Conservation (phyloP, 2,888 invertebrate species). For the Lasioglossum marginatum region DNA sequence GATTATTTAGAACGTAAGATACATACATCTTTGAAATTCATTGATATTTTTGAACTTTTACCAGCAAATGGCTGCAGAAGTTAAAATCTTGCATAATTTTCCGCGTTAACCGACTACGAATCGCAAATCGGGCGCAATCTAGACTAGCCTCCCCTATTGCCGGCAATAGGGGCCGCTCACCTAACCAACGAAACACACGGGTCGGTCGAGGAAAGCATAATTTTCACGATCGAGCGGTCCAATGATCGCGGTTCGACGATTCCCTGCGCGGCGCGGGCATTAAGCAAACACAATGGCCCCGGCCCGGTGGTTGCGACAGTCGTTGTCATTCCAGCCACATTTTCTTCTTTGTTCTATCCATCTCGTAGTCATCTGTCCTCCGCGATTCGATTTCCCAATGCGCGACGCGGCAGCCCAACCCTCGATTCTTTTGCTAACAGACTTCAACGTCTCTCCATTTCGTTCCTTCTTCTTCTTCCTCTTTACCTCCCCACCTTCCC, state of each 20-base stretch:
- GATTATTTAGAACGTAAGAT: no score
- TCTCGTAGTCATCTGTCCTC: constrained; percentile 64
- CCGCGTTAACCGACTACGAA: neutral
- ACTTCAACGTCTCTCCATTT: neutral
- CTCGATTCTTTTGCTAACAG: constrained; percentile 50
- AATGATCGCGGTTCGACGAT: neutral
- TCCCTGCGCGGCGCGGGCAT: constrained; percentile 35
- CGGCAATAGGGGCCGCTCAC: neutral
- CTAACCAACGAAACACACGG: neutral
- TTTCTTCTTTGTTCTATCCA: constrained; percentile 72
- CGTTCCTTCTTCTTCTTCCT: constrained; percentile 26
- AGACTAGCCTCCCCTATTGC: neutral
- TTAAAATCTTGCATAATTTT: no score
- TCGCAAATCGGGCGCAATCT: neutral
- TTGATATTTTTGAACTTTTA: no score
- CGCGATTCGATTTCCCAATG: constrained; percentile 66
- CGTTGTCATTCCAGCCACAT: constrained; percentile 68
- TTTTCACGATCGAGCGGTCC: constrained; percentile 4
- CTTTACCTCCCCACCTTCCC: constrained; percentile 5
- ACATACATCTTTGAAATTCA: no score
- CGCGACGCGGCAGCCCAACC: constrained; percentile 65
- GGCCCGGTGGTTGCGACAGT: constrained; percentile 60
- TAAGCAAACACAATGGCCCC: constrained; percentile 66
- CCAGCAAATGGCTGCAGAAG: no score
- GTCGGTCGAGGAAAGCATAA: neutral